Conservation (phyloP, 2,113 vertebrate species). For the Oncorhynchus masou region DNA sequence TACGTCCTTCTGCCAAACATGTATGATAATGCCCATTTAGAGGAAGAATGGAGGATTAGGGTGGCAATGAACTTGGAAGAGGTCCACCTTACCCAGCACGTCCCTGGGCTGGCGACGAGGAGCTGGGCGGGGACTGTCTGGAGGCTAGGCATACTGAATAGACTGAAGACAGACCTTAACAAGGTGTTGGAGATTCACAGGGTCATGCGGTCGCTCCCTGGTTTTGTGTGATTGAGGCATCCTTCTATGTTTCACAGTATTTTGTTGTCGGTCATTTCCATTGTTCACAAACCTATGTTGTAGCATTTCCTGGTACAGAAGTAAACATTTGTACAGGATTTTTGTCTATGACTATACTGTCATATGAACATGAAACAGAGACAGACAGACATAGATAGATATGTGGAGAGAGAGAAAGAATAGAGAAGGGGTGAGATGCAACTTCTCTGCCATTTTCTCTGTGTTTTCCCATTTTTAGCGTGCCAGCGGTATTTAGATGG, state of each 20-base stretch:
- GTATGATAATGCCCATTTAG: constrained; percentile 69
- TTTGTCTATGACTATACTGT: not conserved
- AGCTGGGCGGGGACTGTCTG: not conserved
- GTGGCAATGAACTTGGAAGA: constrained; percentile 57
- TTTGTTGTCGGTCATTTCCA: not conserved
- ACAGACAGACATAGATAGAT: not conserved
- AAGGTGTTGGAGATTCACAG: not conserved
- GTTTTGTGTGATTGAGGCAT: not conserved
- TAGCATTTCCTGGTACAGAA: not conserved
- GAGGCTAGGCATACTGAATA: not conserved
- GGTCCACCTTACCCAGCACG: constrained; percentile 32
- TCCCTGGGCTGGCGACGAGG: not conserved
- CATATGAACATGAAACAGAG: not conserved
- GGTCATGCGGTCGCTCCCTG: not conserved
- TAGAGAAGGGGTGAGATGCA: not conserved
- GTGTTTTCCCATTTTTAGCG: constrained; percentile 40
- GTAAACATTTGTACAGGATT: not conserved
- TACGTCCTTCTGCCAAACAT: constrained; percentile 58
- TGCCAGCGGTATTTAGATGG: constrained; percentile 57
- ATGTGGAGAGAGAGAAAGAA: not conserved
- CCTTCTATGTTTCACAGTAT: not conserved
- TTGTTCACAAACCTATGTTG: not conserved
- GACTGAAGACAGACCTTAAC: not conserved
- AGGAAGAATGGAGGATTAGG: constrained; percentile 67
- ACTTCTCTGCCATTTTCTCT: constrained; percentile 13